Percentiles rank a stretch among this genome's conserved stretches.
phyloP scores from a whole-genome alignment of 2,113 vertebrate genomes.

The Pholis gunnellus region DNA sequence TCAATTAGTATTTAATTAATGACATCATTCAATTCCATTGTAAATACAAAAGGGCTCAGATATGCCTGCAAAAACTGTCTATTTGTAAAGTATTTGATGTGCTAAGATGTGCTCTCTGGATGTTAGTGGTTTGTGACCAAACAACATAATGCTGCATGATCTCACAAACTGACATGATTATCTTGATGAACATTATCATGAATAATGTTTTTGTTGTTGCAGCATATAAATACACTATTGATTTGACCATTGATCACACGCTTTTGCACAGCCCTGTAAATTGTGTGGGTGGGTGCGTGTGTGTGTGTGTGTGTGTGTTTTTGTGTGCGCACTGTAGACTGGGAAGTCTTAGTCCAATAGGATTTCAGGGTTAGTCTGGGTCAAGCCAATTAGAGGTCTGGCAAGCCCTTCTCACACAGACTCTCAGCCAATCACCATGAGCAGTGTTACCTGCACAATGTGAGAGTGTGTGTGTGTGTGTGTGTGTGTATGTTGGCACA shows the following conservation, averaged over 20 bases:
- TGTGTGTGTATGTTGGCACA: constrained; percentile 57
- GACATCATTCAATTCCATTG: neutral
- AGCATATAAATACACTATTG: constrained; percentile 46
- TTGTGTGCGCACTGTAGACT: constrained; percentile 59
- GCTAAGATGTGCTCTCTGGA: neutral
- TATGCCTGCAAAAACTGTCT: neutral
- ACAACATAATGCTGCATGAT: constrained; percentile 5
- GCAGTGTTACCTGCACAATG: constrained; percentile 76
- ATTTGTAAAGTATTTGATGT: neutral
- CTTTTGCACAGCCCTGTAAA: constrained; percentile 29
- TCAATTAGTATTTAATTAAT: neutral
- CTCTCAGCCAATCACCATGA: constrained; percentile 81
- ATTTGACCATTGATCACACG: constrained; percentile 44
- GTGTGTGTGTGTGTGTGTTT: constrained; percentile 43
- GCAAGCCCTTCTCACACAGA: constrained; percentile 84
- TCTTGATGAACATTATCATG: constrained; percentile 16
- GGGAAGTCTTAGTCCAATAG: constrained; percentile 87
- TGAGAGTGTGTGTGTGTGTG: constrained; percentile 43
- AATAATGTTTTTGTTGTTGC: constrained; percentile 13
- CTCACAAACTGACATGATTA: neutral
- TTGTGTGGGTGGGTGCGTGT: constrained; percentile 35
- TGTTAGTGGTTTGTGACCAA: neutral
- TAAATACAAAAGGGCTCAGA: neutral
- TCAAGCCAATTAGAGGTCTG: constrained; percentile 91
- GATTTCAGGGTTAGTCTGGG: constrained; percentile 89